A percentile compares a stretch with the other conserved stretches of the same genome.
phyloP scores from a whole-genome alignment of 2,113 vertebrate species.

The Xerus inauris region DNA sequence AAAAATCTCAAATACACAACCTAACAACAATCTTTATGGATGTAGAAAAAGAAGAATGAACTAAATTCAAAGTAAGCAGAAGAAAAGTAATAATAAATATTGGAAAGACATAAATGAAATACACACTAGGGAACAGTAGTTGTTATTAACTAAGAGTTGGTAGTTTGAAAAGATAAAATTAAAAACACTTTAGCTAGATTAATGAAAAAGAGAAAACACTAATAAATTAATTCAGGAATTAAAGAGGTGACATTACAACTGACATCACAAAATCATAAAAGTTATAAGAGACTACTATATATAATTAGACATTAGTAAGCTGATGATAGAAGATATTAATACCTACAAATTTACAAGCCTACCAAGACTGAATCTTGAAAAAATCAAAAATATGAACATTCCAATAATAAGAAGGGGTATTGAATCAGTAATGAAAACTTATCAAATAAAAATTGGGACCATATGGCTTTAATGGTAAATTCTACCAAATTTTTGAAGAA shows the following conservation, averaged over 20 bases:
- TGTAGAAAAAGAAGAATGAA: neutral
- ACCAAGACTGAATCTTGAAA: neutral
- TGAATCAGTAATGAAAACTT: neutral
- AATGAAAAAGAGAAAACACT: neutral
- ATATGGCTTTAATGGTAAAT: too few relatives aligned
- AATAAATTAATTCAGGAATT: neutral
- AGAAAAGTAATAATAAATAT: neutral
- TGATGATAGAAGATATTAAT: neutral
- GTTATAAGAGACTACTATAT: neutral
- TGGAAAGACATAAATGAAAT: neutral
- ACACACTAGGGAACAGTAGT: neutral
- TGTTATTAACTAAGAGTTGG: neutral
- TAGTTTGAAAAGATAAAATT: neutral
- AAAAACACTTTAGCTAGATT: neutral
- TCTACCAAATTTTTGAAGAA: neutral
- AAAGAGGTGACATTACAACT: neutral
- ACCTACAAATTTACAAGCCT: neutral
- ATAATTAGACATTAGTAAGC: neutral
- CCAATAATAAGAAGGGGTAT: neutral
- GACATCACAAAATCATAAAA: neutral
- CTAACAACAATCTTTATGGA: neutral
- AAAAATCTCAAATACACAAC: neutral
- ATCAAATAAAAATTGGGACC: neutral
- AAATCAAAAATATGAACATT: neutral
- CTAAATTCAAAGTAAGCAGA: neutral